These are phyloP conservation scores for Patagioenas fasciata DNA, from an alignment of 2,113 vertebrate genomes.

Conservation along the genomic window DNA sequence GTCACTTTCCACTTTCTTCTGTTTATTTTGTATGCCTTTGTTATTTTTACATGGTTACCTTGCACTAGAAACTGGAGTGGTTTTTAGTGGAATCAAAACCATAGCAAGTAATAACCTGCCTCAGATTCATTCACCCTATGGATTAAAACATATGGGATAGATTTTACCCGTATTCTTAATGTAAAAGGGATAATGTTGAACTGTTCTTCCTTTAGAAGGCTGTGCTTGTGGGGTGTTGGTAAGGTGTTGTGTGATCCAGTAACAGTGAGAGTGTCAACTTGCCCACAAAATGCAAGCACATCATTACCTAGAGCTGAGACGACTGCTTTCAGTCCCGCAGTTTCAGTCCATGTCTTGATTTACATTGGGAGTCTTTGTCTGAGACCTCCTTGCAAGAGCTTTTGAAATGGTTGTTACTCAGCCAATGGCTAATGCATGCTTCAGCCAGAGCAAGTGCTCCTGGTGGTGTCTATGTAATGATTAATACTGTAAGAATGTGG, in stretches of 20 bases:
- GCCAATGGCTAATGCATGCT: rapidly evolving
- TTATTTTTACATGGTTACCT: neutral
- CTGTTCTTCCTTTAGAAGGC: neutral
- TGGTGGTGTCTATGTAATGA: neutral
- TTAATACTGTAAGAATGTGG: neutral
- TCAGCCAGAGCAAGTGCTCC: neutral
- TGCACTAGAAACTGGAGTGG: neutral
- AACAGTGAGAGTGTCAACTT: neutral
- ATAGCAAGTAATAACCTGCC: neutral
- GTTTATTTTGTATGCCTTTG: neutral
- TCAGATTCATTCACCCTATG: neutral
- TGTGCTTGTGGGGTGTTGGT: neutral
- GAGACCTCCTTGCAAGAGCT: neutral
- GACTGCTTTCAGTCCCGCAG: neutral
- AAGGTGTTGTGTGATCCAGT: neutral
- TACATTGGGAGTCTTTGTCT: neutral
- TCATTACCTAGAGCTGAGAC: neutral
- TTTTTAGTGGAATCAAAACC: neutral
- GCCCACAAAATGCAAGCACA: neutral
- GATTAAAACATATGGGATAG: neutral
- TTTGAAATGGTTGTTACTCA: neutral
- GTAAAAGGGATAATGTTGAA: neutral
- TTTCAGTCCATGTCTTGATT: neutral
- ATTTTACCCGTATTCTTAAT: neutral
- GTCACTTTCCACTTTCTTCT: neutral